Base-by-base conservation (phyloP, 2,113 vertebrate genomes). In the Phylloscopus trochilus region DNA sequence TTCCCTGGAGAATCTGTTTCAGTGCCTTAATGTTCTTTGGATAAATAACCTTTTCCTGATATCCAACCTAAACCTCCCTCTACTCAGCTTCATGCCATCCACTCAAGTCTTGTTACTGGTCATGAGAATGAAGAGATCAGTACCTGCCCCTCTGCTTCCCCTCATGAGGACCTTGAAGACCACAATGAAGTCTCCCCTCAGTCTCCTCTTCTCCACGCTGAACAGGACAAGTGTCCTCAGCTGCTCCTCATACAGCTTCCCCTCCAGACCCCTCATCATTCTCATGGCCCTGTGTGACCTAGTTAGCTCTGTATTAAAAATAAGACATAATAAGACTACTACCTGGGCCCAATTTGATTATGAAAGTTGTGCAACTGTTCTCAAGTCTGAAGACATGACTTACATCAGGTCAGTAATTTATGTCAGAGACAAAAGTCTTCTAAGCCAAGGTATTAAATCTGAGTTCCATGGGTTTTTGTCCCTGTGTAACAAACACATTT, bases 401-500 rank as follows among this genome's bases (percentile, higher is more conserved):
- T 70, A 26, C 10, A 49, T 6, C 2, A 4, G 1, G 0, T 30
- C 2, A 4, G 7, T 53, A 87, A 41, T 6, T 67, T 23, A 47
- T 6, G n/a, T 44, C 20, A 64, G 23, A 58, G 15, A 60, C 8
- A 49, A 16, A 79, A 72, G 15, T 33, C 30, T 88, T 91, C 43
- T 69, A 70, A 66, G 69, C 16, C 1, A 1, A 64, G 11, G 8
- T 49, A n/a, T 41, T 30, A 74, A 74, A 47, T 47, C 35, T 72
- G 20, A 76, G 8, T 6, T 70, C 4, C 3, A 2, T 33, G 26
- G 0, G 1, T 28, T 74, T 74, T 69, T 77, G 13, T 56, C 4
- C 21, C 6, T 30, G 56, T 51, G 24, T 13, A 79, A 83, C n/a
- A 47, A 16, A 31, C 21, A 4, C 0, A 43, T 89, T 70, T 53